Evolutionary conservation across 2,888 invertebrate genomes (phyloP).

Genomic region (Zygaena filipendulae): DNA sequence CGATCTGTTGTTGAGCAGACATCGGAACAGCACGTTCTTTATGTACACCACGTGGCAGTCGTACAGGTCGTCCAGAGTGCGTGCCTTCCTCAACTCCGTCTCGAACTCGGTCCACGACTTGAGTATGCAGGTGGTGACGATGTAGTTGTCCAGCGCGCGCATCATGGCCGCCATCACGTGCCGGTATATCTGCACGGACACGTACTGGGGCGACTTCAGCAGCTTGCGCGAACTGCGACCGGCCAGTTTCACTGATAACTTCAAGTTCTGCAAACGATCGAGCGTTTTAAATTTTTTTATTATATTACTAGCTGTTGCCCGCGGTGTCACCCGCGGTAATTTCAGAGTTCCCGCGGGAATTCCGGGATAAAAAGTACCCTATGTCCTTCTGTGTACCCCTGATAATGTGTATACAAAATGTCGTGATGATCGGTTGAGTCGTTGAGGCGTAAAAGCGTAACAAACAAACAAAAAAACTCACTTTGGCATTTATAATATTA

Average conservation of each 20-base stretch:
- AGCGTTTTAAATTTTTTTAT: neutral
- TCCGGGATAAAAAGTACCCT: no score
- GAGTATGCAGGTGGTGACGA: constrained; percentile 80
- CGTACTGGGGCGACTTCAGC: constrained; percentile 74
- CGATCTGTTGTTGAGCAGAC: constrained; percentile 77
- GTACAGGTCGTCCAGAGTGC: constrained; percentile 78
- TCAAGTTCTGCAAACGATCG: constrained; percentile 68
- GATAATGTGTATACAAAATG: no score
- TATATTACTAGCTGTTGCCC: no score
- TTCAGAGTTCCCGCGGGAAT: no score
- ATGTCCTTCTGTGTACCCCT: no score
- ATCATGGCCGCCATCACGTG: constrained; percentile 83
- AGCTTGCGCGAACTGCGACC: constrained; percentile 52
- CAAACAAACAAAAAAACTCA: no score
- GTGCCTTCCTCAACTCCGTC: constrained; percentile 71
- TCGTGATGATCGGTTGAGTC: no score
- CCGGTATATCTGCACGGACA: constrained; percentile 75
- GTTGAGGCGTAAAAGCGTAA: no score
- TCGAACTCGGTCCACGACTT: constrained; percentile 81
- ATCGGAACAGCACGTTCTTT: constrained; percentile 79
- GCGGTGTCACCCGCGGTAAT: no score
- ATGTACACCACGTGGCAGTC: constrained; percentile 78
- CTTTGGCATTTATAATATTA: no score
- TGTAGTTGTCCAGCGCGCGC: constrained; percentile 79
- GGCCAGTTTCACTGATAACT: constrained; percentile 65